Base-by-base conservation (phyloP, 2,888 invertebrate species). In the Hyppa rectilinea region DNA sequence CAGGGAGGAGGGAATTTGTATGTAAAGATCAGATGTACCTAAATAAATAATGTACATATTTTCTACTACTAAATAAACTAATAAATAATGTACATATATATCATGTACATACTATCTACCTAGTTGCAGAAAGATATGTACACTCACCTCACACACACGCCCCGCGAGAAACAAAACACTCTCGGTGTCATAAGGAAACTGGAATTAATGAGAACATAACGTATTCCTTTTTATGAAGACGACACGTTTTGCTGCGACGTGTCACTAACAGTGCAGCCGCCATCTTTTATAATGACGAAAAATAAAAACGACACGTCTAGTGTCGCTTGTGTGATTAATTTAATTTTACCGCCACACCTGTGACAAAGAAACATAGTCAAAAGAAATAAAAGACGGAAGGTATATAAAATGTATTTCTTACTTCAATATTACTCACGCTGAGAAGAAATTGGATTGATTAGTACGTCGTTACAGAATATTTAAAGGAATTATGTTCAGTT, bases 141-240 rank as follows among this genome's bases (percentile, higher is more conserved):
- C n/a, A 69, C n/a, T 1, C 10, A 49, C 14, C n/a, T 36, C 62
- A 26, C 38, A 50, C 29, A 31, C 50, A 45, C 36, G 10, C 5
- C n/a, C 14, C 14, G 17, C 4, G 56, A 34, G 23, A 75, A 56
- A 65, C 67, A 52, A 58, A 58, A 45, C n/a, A 29, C 45, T 29
- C 26, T 26, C 14, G 2, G 14, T 40, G 20, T 12, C 14, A 17
- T 36, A 49, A 47, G 17, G 12, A 49, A 56, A n/a, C 45, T 17
- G 14, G 9, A 23, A 4, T 45, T 75, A 75, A 75, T 75, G 75
- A 75, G 56, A n/a, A 38, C 70, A 75, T 75, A 50, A 75, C 26
- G 23, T 50, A 75, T 76, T 75, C 75, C 29, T 56, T 75, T 75
- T 47, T 29, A 64, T 31, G 29, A 7, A 63, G 53, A 66, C n/a